These are phyloP conservation scores for Astropecten irregularis DNA, from an alignment of 53 echinoderm and acorn worm species.

Conservation along the genomic window DNA sequence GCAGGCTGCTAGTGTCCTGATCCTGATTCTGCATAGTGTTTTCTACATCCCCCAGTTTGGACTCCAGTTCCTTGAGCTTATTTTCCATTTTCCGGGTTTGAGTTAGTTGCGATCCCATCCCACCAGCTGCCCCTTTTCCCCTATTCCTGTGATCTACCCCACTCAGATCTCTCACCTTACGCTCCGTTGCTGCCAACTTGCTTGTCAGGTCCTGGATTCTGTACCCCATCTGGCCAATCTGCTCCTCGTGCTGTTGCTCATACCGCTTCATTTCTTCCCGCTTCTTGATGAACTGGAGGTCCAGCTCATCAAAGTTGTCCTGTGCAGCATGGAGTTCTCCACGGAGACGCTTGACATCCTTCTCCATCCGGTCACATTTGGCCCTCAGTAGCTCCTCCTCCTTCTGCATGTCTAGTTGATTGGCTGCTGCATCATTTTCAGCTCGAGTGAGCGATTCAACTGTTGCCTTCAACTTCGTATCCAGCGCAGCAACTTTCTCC, in stretches of 20 bases:
- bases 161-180: constrained; percentile 84
- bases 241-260: constrained; percentile 55
- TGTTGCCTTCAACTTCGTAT: constrained; percentile 56
- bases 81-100: constrained; percentile 70
- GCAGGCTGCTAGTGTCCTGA: constrained; percentile 65
- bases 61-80: constrained; percentile 80
- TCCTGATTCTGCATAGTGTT: constrained; percentile 72
- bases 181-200: constrained; percentile 86
- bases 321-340: constrained; percentile 75
- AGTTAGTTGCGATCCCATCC: constrained; percentile 37
- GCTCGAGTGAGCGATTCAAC: constrained; percentile 37
- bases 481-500: constrained; percentile 28
- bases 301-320: constrained; percentile 82
- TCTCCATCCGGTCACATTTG: constrained; percentile 72
- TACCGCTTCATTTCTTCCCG: constrained; percentile 68
- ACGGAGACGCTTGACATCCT: constrained; percentile 79
- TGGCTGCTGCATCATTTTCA: constrained; percentile 69
- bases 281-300: constrained; percentile 70
- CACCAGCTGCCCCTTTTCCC: constrained; percentile 51
- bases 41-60: constrained; percentile 75
- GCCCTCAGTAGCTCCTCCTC: constrained; percentile 66
- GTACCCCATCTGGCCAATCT: constrained; percentile 91
- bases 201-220: constrained; percentile 91
- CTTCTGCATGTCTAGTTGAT: constrained; percentile 59
- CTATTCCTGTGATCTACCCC: constrained; percentile 66